These are phyloP conservation scores for Furnarius figulus DNA, from an alignment of 2,113 vertebrate genomes.

Conservation along the genomic window DNA sequence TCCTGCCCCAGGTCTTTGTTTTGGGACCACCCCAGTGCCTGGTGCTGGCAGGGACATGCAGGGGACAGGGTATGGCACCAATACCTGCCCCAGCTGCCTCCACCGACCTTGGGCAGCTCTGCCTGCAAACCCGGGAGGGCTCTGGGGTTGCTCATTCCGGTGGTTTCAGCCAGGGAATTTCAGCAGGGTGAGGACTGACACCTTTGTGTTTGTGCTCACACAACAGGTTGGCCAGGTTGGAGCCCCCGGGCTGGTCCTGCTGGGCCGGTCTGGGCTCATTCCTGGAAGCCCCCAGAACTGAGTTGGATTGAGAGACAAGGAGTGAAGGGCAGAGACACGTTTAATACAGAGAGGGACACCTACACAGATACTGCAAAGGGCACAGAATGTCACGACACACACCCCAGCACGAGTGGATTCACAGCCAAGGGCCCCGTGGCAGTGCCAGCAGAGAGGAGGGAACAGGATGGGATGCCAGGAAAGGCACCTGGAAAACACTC, in stretches of 20 bases:
- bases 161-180: background rate
- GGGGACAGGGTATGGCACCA: background rate
- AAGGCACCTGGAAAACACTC: background rate
- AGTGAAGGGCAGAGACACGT: background rate
- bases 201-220: background rate
- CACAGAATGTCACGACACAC: background rate
- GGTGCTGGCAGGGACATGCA: background rate
- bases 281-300: background rate
- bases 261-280: conserved; percentile 1
- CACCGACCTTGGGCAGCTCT: background rate
- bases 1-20: background rate
- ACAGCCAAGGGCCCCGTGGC: background rate
- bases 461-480: background rate
- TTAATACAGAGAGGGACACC: background rate
- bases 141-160: background rate
- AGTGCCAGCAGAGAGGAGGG: background rate
- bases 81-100: background rate
- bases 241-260: background rate
- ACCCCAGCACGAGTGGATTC: background rate
- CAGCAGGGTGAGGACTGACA: background rate
- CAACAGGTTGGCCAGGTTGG: background rate
- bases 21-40: background rate
- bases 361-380: background rate
- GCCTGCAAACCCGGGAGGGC: background rate
- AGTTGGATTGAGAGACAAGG: background rate